Evolutionary conservation across 2,113 vertebrate species (phyloP).

Genomic region (Microtus montanus): DNA sequence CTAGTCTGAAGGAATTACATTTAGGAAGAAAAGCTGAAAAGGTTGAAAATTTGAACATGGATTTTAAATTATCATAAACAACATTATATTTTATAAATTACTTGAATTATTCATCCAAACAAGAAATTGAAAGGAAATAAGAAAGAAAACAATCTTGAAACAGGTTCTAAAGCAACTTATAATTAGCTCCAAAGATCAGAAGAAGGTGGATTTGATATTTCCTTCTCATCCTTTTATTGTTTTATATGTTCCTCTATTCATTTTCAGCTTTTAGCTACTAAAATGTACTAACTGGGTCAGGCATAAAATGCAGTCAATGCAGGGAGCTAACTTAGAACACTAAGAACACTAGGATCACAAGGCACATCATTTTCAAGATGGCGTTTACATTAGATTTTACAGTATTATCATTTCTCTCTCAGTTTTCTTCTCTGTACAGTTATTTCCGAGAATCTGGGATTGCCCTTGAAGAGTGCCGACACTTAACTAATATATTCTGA

Average conservation of each 20-base stretch:
- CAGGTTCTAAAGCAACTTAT: not conserved
- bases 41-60: not conserved
- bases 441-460: not conserved
- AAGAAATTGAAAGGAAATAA: not conserved
- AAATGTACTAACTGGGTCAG: not conserved
- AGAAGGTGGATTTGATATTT: not conserved
- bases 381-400: not conserved
- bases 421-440: not conserved
- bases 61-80: constrained; percentile 7
- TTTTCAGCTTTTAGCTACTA: not conserved
- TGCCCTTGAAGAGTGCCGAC: not conserved
- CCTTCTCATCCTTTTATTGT: not conserved
- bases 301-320: not conserved
- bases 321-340: not conserved
- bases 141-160: not conserved
- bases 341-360: not conserved
- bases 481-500: not conserved
- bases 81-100: not conserved
- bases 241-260: not conserved
- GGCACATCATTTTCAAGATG: not conserved
- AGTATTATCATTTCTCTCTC: not conserved
- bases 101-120: not conserved
- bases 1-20: not conserved
- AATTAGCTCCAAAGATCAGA: not conserved
- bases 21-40: constrained; percentile 23